Evolutionary conservation across 1,140 invertebrate species (phyloP).

Genomic region (Atta cephalotes): DNA sequence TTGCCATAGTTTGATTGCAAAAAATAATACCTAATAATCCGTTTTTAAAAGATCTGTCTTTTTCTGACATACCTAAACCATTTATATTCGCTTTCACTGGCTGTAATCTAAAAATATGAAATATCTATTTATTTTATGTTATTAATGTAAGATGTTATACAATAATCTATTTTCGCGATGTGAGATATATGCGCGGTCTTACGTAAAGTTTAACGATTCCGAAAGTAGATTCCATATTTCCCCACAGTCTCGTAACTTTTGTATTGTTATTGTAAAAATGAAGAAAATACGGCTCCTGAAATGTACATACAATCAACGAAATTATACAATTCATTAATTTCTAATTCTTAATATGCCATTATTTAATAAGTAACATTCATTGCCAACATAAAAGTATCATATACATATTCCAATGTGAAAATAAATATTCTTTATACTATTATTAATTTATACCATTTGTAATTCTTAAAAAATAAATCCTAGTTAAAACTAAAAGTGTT

Average conservation of each 20-base stretch:
- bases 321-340: too few species aligned
- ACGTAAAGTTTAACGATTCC: conserved; percentile 46
- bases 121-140: conserved; percentile 41
- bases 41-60: conserved; percentile 40
- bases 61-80: conserved; percentile 22
- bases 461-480: neutral
- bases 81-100: conserved; percentile 12
- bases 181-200: neutral
- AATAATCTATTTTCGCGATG: neutral
- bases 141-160: conserved; percentile 27
- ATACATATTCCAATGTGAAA: too few species aligned
- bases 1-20: conserved; percentile 13
- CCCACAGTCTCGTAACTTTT: conserved; percentile 49
- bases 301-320: neutral
- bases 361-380: too few species aligned
- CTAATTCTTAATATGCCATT: too few species aligned
- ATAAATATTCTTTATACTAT: neutral
- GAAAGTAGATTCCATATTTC: conserved; percentile 64
- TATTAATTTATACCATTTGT: neutral
- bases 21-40: conserved; percentile 64
- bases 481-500: neutral
- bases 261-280: conserved; percentile 64
- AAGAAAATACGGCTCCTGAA: conserved; percentile 33
- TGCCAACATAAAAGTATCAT: too few species aligned
- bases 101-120: conserved; percentile 66